Evolutionary conservation across 1,140 invertebrate species (phyloP).

Genomic region (Nomia melanderi): DNA sequence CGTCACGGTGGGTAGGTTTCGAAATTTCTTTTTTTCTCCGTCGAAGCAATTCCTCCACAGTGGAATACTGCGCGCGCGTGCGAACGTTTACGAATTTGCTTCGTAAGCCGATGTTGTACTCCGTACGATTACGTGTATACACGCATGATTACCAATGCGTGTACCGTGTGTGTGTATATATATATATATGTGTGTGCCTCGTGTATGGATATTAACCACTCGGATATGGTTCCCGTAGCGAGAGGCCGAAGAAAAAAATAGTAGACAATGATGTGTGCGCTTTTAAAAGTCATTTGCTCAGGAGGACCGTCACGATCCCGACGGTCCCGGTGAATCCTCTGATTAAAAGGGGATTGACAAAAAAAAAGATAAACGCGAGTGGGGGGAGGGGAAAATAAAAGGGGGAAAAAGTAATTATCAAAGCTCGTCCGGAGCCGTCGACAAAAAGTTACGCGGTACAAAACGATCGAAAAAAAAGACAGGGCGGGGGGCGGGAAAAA

Average conservation of each 20-base stretch:
- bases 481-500: background rate
- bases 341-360: background rate
- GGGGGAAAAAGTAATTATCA: slow-evolving; percentile 37
- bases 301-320: slow-evolving; percentile 10
- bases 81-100: background rate
- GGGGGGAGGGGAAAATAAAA: slow-evolving; percentile 11
- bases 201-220: background rate
- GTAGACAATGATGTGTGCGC: slow-evolving; percentile 46
- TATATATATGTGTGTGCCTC: background rate
- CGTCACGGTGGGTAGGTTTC: background rate
- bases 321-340: background rate
- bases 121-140: background rate
- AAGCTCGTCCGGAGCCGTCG: slow-evolving; percentile 22
- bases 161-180: too few species aligned
- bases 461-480: slow-evolving; percentile 35
- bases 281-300: slow-evolving; percentile 44
- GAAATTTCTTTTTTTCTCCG: too few species aligned
- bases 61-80: background rate
- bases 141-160: too few species aligned
- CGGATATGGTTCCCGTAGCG: background rate
- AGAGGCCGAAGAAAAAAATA: slow-evolving; percentile 32
- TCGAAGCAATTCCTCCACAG: too few species aligned
- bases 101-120: background rate
- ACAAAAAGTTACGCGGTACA: slow-evolving; percentile 24
- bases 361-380: background rate